A percentile compares a stretch with the other conserved stretches of the same genome.
Evolutionary conservation across 2,113 vertebrate genomes (phyloP).

Genomic region (Rutilus rutilus): DNA sequence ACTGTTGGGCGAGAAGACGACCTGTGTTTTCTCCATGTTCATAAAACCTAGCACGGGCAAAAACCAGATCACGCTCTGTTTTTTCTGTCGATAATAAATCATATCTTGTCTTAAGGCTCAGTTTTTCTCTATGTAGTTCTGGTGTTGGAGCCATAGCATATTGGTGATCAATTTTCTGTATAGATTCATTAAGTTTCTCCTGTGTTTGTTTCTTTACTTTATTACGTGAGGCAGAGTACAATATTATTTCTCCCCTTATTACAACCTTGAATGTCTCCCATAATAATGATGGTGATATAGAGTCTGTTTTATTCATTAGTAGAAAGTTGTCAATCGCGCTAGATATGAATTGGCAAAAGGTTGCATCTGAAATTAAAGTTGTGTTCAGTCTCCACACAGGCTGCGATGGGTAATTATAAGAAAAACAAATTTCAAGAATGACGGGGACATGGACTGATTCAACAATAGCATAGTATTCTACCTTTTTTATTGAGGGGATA

Average conservation of each 20-base stretch:
- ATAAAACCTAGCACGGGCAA: neutral
- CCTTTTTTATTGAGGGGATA: neutral
- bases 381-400: neutral
- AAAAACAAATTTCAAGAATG: neutral
- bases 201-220: neutral
- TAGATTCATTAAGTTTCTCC: neutral
- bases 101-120: neutral
- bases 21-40: neutral
- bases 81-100: too few species aligned
- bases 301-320: neutral
- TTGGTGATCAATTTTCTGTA: neutral
- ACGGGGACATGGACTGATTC: neutral
- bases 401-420: neutral
- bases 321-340: neutral
- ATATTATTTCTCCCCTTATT: conserved; percentile 10
- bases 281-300: neutral
- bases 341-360: neutral
- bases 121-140: neutral
- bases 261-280: neutral
- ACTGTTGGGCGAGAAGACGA: neutral
- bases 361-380: neutral
- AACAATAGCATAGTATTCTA: neutral
- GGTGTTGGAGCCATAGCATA: neutral
- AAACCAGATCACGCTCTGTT: neutral
- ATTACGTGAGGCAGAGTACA: neutral